A percentile compares a stretch with the other conserved stretches of the same genome.
Evolutionary conservation across 1,140 invertebrate species (phyloP).

Genomic region (Bombus sylvicola): DNA sequence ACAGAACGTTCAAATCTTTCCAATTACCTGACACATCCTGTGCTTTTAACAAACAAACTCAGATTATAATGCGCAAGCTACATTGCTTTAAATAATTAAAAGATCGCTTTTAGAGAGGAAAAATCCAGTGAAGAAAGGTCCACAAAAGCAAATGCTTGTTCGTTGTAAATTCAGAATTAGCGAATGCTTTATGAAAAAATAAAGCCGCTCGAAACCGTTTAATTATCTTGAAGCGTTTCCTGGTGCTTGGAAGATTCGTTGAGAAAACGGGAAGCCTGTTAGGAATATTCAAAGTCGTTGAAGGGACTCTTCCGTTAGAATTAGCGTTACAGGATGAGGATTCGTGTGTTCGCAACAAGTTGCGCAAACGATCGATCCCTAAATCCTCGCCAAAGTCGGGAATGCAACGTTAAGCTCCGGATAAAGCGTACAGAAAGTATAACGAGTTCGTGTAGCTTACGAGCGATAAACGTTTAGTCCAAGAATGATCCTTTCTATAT

Average conservation of each 20-base stretch:
- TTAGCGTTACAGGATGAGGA: background rate
- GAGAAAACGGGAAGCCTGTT: background rate
- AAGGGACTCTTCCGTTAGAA: background rate
- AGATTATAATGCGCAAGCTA: background rate
- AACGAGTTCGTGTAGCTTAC: conserved; percentile 42
- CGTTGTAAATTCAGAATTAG: background rate
- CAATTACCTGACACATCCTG: background rate
- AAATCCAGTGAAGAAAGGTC: background rate
- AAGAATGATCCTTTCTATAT: conserved; percentile 38
- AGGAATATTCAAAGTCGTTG: background rate
- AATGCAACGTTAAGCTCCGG: conserved; percentile 59
- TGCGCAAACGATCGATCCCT: conserved; percentile 51
- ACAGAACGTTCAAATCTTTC: background rate
- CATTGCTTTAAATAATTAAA: background rate
- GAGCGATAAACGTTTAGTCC: conserved; percentile 50
- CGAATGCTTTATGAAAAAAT: background rate
- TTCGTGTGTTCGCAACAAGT: conserved; percentile 65
- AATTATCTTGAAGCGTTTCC: background rate
- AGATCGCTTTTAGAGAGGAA: background rate
- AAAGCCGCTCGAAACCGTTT: background rate
- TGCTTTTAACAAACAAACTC: background rate
- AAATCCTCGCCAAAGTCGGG: conserved; percentile 60
- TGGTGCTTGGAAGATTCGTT: background rate
- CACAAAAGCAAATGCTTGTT: background rate
- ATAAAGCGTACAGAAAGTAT: conserved; percentile 54